Evolutionary conservation across 1,140 invertebrate species (phyloP).

Genomic region (Sitophilus oryzae): DNA sequence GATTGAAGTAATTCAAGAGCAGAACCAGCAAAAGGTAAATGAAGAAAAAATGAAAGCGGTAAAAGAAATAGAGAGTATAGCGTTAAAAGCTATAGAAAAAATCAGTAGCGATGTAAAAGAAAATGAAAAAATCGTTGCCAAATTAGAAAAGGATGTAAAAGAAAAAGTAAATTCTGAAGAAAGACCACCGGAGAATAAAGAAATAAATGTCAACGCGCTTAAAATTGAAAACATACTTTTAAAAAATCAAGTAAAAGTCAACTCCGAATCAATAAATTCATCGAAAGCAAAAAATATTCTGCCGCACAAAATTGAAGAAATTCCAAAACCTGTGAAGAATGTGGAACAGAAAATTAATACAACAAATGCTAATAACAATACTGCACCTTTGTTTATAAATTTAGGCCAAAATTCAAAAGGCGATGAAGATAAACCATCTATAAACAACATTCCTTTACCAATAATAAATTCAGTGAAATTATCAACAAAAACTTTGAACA

Average conservation of each 20-base stretch:
- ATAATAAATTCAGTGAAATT: background rate
- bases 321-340: background rate
- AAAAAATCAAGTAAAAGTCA: background rate
- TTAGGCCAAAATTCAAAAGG: slow-evolving; percentile 6
- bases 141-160: slow-evolving; percentile 20
- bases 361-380: slow-evolving; percentile 1
- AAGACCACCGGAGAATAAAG: background rate
- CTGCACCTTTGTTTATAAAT: slow-evolving; percentile 15
- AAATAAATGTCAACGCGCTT: background rate
- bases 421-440: background rate
- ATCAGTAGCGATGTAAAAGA: slow-evolving; percentile 29
- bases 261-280: background rate
- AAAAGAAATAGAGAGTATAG: slow-evolving; percentile 36
- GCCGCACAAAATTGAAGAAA: background rate
- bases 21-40: slow-evolving; percentile 30
- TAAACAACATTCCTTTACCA: slow-evolving; percentile 18
- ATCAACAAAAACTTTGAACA: background rate
- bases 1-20: slow-evolving; percentile 32
- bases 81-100: slow-evolving; percentile 37
- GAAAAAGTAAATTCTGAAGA: slow-evolving; percentile 16
- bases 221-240: background rate
- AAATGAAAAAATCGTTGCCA: slow-evolving; percentile 23
- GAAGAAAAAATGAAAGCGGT: slow-evolving; percentile 35
- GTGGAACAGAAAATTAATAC: background rate
- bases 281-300: background rate